Evolutionary conservation across 2,888 invertebrate genomes (phyloP).

Genomic region (Cacoxenus indagator): DNA sequence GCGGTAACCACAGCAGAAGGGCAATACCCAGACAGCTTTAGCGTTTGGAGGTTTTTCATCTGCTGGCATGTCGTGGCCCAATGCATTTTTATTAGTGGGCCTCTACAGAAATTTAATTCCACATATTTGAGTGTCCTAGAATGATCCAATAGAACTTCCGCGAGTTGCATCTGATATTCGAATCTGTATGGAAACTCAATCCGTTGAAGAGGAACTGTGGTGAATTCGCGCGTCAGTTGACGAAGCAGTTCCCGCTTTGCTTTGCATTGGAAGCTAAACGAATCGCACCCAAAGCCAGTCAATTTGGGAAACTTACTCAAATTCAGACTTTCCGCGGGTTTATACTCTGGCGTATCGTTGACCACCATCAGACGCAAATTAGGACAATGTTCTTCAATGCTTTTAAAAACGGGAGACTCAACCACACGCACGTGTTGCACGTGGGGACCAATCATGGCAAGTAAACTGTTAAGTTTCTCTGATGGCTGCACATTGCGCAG

Average conservation of each 20-base stretch:
- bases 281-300: conserved; percentile 50
- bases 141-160: conserved; percentile 52
- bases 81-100: conserved; percentile 35
- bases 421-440: conserved; percentile 46
- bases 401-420: conserved; percentile 44
- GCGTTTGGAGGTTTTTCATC: conserved; percentile 40
- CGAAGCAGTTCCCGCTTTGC: conserved; percentile 41
- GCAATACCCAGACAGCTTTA: conserved; percentile 53
- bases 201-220: conserved; percentile 42
- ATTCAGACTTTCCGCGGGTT: conserved; percentile 41
- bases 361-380: conserved; percentile 49
- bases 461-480: conserved; percentile 41
- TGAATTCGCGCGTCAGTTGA: conserved; percentile 44
- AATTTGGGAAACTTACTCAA: conserved; percentile 49
- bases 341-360: conserved; percentile 24
- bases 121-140: conserved; percentile 45
- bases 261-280: conserved; percentile 40
- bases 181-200: conserved; percentile 47
- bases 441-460: conserved; percentile 43
- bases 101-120: conserved; percentile 48
- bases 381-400: conserved; percentile 46
- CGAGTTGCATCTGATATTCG: conserved; percentile 45
- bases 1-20: conserved; percentile 41
- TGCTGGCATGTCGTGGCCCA: conserved; percentile 33
- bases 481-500: conserved; percentile 39